Conservation (phyloP, 2,888 invertebrate species). For the Polietes domitor region DNA sequence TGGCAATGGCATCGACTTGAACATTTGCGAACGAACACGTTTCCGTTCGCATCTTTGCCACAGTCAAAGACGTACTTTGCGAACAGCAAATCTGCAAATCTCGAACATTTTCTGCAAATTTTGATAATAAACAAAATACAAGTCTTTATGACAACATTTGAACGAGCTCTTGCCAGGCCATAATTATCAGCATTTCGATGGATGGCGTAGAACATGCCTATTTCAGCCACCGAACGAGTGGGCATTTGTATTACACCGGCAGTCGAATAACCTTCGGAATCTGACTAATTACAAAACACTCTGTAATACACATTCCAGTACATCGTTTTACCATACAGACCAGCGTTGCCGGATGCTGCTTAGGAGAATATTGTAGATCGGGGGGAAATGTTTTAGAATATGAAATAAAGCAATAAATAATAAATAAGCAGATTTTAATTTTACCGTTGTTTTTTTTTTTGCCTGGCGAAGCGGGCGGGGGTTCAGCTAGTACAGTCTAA, state of each 20-base stretch:
- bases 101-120: background rate
- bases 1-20: conserved; percentile 10
- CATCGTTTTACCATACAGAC: no score
- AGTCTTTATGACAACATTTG: background rate
- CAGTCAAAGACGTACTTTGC: background rate
- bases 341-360: no score
- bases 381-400: no score
- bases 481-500: no score
- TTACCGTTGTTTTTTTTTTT: no score
- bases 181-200: conserved; percentile 14
- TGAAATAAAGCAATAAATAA: no score
- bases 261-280: background rate
- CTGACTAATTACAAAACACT: background rate
- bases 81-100: no score
- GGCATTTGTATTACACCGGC: background rate
- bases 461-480: no score
- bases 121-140: background rate
- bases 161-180: background rate
- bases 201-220: background rate
- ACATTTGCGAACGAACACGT: background rate
- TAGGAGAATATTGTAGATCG: no score
- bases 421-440: no score
- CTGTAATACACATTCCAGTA: no score
- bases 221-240: background rate
- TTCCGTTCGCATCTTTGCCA: background rate